Evolutionary conservation across 2,113 vertebrate genomes (phyloP).

Genomic region (Sylvia atricapilla): DNA sequence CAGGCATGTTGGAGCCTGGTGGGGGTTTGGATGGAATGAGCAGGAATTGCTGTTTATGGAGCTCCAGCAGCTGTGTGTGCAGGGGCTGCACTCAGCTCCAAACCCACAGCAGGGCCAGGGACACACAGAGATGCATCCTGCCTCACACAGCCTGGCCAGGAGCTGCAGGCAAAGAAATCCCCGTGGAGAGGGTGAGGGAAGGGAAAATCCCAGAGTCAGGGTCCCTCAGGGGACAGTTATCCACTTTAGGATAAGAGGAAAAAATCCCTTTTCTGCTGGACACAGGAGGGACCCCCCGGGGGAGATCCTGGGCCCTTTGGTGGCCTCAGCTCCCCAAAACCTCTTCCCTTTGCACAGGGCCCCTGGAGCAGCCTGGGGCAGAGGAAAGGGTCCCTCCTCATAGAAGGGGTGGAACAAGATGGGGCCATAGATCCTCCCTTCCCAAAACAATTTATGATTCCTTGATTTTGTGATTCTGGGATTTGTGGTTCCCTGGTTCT

Average conservation of each 20-base stretch:
- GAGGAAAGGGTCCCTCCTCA: background rate
- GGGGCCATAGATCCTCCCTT: accelerated
- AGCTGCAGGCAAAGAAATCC: accelerated
- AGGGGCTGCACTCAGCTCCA: background rate
- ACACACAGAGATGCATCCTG: background rate
- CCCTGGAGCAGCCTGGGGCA: background rate
- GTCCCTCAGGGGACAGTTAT: background rate
- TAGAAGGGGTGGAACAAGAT: accelerated
- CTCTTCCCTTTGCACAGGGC: background rate
- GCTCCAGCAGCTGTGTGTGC: background rate
- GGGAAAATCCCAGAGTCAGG: background rate
- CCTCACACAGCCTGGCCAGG: accelerated
- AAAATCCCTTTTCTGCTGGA: background rate
- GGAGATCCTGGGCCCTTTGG: background rate
- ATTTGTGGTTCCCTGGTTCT: background rate
- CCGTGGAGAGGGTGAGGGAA: background rate
- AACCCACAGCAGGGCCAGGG: background rate
- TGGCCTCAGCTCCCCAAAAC: accelerated
- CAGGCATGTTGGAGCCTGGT: background rate
- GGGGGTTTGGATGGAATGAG: background rate
- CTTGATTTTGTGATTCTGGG: background rate
- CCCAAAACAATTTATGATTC: background rate
- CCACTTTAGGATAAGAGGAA: background rate
- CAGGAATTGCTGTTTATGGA: background rate
- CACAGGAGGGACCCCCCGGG: background rate